Percentiles rank a stretch among this genome's conserved stretches.
These are phyloP conservation scores for Drosophila tristis DNA, from an alignment of 1,140 invertebrate genomes.

Conservation along the genomic window DNA sequence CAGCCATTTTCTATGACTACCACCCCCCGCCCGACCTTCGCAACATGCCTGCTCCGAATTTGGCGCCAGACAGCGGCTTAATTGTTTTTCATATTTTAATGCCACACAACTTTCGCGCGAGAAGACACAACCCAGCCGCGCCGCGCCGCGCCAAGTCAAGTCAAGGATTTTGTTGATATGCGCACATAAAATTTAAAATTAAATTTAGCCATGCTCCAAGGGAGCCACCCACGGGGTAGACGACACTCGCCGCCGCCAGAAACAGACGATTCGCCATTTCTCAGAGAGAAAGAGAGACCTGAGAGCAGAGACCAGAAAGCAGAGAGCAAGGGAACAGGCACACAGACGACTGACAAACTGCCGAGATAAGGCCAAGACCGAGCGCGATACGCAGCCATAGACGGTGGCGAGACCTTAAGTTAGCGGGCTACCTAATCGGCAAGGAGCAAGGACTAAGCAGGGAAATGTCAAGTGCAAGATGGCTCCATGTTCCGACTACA, in stretches of 20 bases:
- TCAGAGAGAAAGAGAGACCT: slow-evolving; percentile 29
- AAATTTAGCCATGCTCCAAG: slow-evolving; percentile 65
- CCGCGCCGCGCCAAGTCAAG: slow-evolving; percentile 9
- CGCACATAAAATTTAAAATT: slow-evolving; percentile 79
- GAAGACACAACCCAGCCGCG: slow-evolving; percentile 20
- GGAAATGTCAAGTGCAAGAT: no score
- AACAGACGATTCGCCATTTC: slow-evolving; percentile 66
- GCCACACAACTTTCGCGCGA: slow-evolving; percentile 56
- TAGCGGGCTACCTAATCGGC: no score
- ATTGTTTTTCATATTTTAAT: slow-evolving; percentile 81
- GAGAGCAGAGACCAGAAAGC: slow-evolving; percentile 27
- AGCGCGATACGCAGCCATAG: no score
- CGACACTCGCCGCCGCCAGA: slow-evolving; percentile 33
- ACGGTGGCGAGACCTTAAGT: no score
- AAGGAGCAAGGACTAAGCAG: no score
- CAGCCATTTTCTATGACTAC: slow-evolving; percentile 63
- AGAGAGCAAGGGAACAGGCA: no score
- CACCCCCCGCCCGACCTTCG: slow-evolving; percentile 10
- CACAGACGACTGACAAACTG: no score
- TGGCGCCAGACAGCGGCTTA: slow-evolving; percentile 59
- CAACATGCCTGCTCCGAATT: slow-evolving; percentile 23
- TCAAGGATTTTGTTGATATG: slow-evolving; percentile 70
- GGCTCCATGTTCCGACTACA: no score
- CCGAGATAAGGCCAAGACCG: no score
- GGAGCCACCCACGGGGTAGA: slow-evolving; percentile 39